Base-by-base conservation (phyloP, 2,113 vertebrate genomes). In the Xyliphius kryptos region DNA sequence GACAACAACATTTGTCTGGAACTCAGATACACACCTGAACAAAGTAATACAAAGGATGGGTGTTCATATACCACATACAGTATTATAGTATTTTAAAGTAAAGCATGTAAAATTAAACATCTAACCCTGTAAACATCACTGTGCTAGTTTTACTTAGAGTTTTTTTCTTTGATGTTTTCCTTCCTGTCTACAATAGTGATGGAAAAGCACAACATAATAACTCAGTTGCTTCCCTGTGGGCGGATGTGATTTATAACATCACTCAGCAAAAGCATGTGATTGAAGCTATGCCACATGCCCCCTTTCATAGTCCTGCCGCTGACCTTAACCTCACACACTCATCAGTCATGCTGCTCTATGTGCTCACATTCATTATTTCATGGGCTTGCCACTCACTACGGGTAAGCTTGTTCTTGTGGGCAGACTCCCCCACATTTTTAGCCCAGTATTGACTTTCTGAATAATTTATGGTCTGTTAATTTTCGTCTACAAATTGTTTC, bases 301-400 rank as follows among this genome's bases (percentile, higher is more conserved):
- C 56, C 51, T 56, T 54, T 63, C 56, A 67, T n/a, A 10, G 40
- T 61, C 68, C 40, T 40, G 64, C 60, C 43, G 56, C 54, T 70
- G 68, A 70, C 72, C 72, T 74, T 74, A 61, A 74, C 72, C 68
- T 67, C 68, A 46, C 59, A 51, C 72, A 32, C 51, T 74, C 72
- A 70, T 74, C 56, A n/a, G 46, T 70, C 72, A 70, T 21, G 50
- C 5, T 36, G 46, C 16, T 40, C 59, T 32, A 32, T 32, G 26
- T 32, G 26, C 26, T 32, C 26, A 32, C 26, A 32, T 32, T 32
- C 26, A 32, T 32, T 32, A 32, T 32, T 32, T 32, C 7, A 32
- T 32, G 26, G 26, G 26, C 26, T 32, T 32, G 26, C 26, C 26
- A 32, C 26, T 32, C 26, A 32, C 26, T 6, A 32, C 7, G 26